Evolutionary conservation across 2,888 invertebrate genomes (phyloP).

Genomic region (Harpagoxenus sublaevis): DNA sequence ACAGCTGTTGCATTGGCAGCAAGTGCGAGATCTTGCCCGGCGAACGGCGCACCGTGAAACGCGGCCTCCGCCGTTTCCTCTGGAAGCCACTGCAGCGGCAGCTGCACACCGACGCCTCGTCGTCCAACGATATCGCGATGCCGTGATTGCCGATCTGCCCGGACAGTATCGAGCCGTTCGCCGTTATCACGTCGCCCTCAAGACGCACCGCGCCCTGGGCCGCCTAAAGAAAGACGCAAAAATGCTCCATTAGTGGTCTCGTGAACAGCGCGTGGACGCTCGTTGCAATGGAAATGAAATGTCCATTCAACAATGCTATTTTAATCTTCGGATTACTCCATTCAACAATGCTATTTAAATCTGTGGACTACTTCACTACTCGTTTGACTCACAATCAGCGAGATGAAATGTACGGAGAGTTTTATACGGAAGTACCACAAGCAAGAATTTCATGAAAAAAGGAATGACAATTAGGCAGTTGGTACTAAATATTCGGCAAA

Average conservation of each 20-base stretch:
- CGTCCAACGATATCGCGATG: conserved; percentile 85
- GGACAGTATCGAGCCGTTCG: conserved; percentile 95
- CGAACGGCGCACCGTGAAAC: conserved; percentile 87
- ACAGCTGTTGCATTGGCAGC: conserved; percentile 86
- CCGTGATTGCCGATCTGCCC: conserved; percentile 88
- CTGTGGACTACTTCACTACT: neutral
- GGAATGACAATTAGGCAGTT: neutral
- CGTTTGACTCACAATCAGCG: neutral
- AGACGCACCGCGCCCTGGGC: conserved; percentile 97
- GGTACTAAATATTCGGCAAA: neutral
- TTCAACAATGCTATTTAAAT: neutral
- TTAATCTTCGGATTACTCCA: neutral
- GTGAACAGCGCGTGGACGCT: no score
- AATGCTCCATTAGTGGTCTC: neutral
- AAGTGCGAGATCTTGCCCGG: conserved; percentile 88
- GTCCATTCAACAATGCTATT: neutral
- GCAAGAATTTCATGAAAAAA: neutral
- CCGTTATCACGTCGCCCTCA: conserved; percentile 98
- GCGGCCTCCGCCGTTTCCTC: conserved; percentile 84
- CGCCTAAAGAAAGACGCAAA: conserved; percentile 88
- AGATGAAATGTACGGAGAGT: neutral
- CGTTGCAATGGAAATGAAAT: neutral
- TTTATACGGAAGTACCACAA: neutral
- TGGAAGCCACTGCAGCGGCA: conserved; percentile 86
- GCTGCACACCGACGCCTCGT: conserved; percentile 86